Conservation (phyloP, 2,888 invertebrate species). For the Hypolimnas misippus region DNA sequence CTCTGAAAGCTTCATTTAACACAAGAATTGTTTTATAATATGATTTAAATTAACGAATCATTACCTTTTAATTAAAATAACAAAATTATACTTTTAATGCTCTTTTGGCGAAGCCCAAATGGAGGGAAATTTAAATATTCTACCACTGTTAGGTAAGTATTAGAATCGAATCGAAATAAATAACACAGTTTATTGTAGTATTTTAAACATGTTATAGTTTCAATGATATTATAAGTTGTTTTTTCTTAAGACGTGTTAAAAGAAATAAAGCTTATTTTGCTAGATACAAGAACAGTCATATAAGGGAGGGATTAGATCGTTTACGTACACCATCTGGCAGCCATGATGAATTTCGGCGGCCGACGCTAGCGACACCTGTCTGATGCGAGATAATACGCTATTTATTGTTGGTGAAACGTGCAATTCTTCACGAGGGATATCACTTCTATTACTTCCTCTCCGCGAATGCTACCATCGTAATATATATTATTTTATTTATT, state of each 20-base stretch:
- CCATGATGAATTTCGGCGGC: slow-evolving; percentile 74
- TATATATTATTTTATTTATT: not conserved
- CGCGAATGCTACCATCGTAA: not conserved
- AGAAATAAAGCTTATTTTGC: slow-evolving; percentile 1
- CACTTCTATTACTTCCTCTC: slow-evolving; percentile 34
- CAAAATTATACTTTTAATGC: too few relatives aligned
- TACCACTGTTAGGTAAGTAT: too few relatives aligned
- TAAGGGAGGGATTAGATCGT: slow-evolving; percentile 63
- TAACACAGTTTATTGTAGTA: too few relatives aligned
- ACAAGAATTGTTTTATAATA: too few relatives aligned
- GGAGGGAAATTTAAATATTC: too few relatives aligned
- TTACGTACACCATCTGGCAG: slow-evolving; percentile 66
- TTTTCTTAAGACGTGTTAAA: not conserved
- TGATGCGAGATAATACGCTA: slow-evolving; percentile 74
- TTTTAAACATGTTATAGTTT: too few relatives aligned
- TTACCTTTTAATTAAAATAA: too few relatives aligned
- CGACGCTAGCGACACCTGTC: slow-evolving; percentile 78
- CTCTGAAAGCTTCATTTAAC: too few relatives aligned
- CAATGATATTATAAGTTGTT: too few relatives aligned
- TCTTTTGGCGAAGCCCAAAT: too few relatives aligned
- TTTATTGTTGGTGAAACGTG: slow-evolving; percentile 79
- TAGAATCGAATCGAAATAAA: too few relatives aligned
- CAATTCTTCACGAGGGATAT: slow-evolving; percentile 68
- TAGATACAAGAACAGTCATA: not conserved
- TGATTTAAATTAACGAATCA: too few relatives aligned